phyloP scores from a whole-genome alignment of 1,140 invertebrate species.

The Bombus fervidus region DNA sequence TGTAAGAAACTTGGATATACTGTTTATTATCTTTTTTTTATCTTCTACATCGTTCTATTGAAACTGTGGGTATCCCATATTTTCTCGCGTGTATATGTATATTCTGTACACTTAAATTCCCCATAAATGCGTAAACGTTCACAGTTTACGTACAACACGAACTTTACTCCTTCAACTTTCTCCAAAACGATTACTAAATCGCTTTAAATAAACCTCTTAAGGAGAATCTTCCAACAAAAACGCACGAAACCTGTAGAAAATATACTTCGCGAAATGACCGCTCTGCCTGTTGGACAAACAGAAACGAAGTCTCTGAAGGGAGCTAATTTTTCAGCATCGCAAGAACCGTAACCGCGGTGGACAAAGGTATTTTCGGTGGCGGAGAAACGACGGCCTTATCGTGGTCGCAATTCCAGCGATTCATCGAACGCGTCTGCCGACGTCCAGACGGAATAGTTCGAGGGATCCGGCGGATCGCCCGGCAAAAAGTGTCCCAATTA shows the following conservation, averaged over 20 bases:
- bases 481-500: conserved; percentile 78
- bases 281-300: background rate
- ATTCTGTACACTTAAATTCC: background rate
- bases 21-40: too few relatives aligned
- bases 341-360: conserved; percentile 1
- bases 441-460: conserved; percentile 61
- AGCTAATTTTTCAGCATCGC: conserved; percentile 12
- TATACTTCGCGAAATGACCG: background rate
- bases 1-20: too few relatives aligned
- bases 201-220: background rate
- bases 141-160: background rate
- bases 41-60: too few relatives aligned
- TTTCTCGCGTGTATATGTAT: too few relatives aligned
- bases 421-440: conserved; percentile 50
- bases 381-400: conserved; percentile 37
- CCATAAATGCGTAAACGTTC: background rate
- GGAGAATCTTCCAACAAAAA: background rate
- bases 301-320: background rate
- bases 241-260: background rate
- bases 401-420: conserved; percentile 38
- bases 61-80: too few relatives aligned
- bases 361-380: conserved; percentile 14
- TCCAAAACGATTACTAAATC: background rate
- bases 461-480: conserved; percentile 50
- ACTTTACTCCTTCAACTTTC: background rate